Evolutionary conservation across 2,888 invertebrate genomes (phyloP).

Genomic region (Falcaria lacertinaria): DNA sequence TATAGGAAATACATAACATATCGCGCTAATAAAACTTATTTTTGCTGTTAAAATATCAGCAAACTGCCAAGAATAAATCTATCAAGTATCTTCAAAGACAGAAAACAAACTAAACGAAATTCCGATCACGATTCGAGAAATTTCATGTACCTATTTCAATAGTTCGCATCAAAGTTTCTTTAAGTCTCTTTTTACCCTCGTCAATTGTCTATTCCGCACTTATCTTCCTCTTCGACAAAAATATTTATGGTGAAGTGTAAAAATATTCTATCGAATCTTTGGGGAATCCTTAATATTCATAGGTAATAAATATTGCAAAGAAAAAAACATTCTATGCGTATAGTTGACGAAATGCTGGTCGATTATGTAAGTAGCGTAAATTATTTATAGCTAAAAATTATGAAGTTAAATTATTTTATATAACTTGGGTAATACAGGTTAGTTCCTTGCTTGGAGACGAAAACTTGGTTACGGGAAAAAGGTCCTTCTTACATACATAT

Average conservation of each 20-base stretch:
- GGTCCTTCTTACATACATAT: too few species aligned
- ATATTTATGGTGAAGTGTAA: slow-evolving; percentile 18
- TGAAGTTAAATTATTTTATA: too few species aligned
- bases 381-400: too few species aligned
- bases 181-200: slow-evolving; percentile 50
- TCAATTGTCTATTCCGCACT: slow-evolving; percentile 55
- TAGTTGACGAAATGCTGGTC: too few species aligned
- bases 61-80: slow-evolving; percentile 22
- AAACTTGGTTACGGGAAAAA: too few species aligned
- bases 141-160: slow-evolving; percentile 49
- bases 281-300: too few species aligned
- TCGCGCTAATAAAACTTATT: slow-evolving; percentile 25
- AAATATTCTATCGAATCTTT: too few species aligned
- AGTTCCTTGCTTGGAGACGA: too few species aligned
- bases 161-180: slow-evolving; percentile 57
- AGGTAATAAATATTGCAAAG: too few species aligned
- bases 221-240: slow-evolving; percentile 34
- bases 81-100: slow-evolving; percentile 26
- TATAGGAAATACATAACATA: neutral
- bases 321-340: too few species aligned
- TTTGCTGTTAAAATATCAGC: slow-evolving; percentile 16
- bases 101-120: slow-evolving; percentile 48
- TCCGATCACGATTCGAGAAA: slow-evolving; percentile 52
- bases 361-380: too few species aligned
- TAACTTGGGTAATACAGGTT: too few species aligned